These are phyloP conservation scores for Iphiclides podalirius DNA, from an alignment of 2,888 invertebrate genomes.

Conservation along the genomic window DNA sequence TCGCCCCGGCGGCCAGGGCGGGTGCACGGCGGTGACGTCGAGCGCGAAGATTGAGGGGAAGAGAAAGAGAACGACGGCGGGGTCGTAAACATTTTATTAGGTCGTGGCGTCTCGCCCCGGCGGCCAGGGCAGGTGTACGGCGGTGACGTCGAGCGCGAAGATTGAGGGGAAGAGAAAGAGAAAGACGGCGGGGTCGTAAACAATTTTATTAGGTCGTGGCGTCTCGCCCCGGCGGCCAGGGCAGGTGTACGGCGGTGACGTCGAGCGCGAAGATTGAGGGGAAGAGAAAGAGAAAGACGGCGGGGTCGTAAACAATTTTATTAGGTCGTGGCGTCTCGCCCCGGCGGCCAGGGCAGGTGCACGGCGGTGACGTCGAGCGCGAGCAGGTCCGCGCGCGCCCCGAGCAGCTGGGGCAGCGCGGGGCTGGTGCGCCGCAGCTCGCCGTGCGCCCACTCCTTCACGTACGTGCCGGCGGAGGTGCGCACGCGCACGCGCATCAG, in stretches of 20 bases:
- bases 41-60: no score
- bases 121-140: conserved; percentile 89
- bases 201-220: no score
- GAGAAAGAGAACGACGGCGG: no score
- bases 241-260: conserved; percentile 87
- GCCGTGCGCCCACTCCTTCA: conserved; percentile 98
- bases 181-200: no score
- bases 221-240: conserved; percentile 88
- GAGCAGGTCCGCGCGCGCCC: conserved; percentile 90
- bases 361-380: conserved; percentile 92
- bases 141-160: conserved; percentile 93
- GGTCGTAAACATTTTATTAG: no score
- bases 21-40: conserved; percentile 89
- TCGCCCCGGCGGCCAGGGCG: conserved; percentile 83
- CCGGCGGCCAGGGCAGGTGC: conserved; percentile 86
- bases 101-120: no score
- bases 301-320: no score
- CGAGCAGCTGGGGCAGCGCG: conserved; percentile 84
- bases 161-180: no score
- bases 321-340: no score
- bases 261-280: conserved; percentile 96
- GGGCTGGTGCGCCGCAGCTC: conserved; percentile 95
- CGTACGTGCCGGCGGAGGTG: conserved; percentile 96
- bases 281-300: no score
- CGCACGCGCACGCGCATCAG: conserved; percentile 84